Base-by-base conservation (phyloP, 2,888 invertebrate species). In the Trichogramma dendrolimi region DNA sequence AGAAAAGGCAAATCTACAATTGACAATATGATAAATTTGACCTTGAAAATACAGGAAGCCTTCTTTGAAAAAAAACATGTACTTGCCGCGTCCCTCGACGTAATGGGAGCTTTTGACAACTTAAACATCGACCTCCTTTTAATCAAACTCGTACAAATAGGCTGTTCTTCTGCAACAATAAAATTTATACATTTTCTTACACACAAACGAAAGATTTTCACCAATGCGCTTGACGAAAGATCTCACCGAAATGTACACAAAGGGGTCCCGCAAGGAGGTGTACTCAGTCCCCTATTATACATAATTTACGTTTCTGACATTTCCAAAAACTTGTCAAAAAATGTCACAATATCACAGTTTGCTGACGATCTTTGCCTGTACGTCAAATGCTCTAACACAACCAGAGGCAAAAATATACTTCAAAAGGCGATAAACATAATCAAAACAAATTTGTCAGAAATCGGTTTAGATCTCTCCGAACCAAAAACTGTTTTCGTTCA, bases 201-300 rank as follows among this genome's bases (percentile, higher is more conserved):
- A 4, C 42, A 53, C 41, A 50, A 59, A 49, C 47, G 60, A 51
- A 50, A 11, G 5, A 57, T 62, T 38, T 10, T 47, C 6, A 55
- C 54, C 1, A 39, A 44, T 8, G 11, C 41, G 4, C 38, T 43
- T 4, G 47, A 47, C 4, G 48, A 56, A 38, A n/a, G 42, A 5
- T 5, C 48, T 52, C 55, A 41, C n/a, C 8, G 62, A 47, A 49
- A n/a, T 4, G 58, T 62, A 4, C 49, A 44, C 10, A 65, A 66
- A 48, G 66, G 66, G 4, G 64, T 66, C 5, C 65, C 62, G 0
- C 66, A 66, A 54, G 64, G 67, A 5, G 67, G 63, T 42, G 67
- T 66, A 7, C 62, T 67, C 14, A 63, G 61, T 27, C 64, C 64
- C 1, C 57, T 64, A 6, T 43, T 66, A 10, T 62, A 60, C 40